Evolutionary conservation across 1,140 invertebrate species (phyloP).

Genomic region (Microplitis demolitor): DNA sequence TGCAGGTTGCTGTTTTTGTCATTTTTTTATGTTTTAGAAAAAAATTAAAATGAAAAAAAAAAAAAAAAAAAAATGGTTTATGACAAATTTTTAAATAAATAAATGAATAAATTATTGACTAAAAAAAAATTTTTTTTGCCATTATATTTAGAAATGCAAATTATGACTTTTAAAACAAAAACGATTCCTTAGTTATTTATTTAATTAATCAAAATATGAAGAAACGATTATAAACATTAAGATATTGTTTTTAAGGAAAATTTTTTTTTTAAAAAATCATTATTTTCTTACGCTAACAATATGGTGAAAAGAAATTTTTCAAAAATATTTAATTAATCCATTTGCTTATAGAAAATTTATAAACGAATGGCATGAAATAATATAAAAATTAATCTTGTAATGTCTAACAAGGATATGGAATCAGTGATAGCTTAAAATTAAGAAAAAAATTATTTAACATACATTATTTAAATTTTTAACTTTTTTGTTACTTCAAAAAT

Average conservation of each 20-base stretch:
- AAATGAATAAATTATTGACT: background rate
- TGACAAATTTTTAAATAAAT: background rate
- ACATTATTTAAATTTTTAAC: too few relatives aligned
- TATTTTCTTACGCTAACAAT: slow-evolving; percentile 1
- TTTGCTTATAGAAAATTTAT: too few relatives aligned
- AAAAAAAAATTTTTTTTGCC: background rate
- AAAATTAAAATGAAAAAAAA: background rate
- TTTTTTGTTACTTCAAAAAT: too few relatives aligned
- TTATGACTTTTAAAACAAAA: background rate
- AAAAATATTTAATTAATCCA: too few relatives aligned
- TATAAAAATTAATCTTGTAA: too few relatives aligned
- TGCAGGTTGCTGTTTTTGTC: background rate
- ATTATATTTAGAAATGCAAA: too few relatives aligned
- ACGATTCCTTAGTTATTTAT: background rate
- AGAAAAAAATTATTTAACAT: too few relatives aligned
- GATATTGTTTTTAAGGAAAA: background rate
- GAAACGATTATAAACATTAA: background rate
- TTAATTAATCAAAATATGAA: background rate
- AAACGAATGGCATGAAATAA: too few relatives aligned
- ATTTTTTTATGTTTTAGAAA: background rate
- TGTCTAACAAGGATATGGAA: too few relatives aligned
- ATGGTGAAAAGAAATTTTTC: too few relatives aligned
- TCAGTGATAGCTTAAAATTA: too few relatives aligned
- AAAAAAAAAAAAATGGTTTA: background rate
- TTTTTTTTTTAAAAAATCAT: slow-evolving; percentile 23